Conservation (phyloP, 1,140 invertebrate species). For the Polypedilum vanderplanki region DNA sequence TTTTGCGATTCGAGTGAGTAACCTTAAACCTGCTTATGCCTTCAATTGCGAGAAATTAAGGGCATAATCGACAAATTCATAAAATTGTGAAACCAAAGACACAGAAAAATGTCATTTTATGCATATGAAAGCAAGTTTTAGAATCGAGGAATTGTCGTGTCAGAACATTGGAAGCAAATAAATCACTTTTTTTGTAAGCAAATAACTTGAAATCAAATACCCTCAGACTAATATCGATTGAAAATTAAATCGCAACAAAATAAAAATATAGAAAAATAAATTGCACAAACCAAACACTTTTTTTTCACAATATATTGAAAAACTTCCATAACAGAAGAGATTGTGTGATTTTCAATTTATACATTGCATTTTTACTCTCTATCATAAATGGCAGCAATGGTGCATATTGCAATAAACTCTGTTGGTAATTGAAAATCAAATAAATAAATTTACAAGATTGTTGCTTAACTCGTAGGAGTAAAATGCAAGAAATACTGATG, state of each 20-base stretch:
- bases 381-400: too few relatives aligned
- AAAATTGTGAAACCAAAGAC: too few relatives aligned
- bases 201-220: slow-evolving; percentile 5
- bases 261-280: neutral
- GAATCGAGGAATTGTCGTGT: neutral
- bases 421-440: too few relatives aligned
- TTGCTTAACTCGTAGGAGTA: too few relatives aligned
- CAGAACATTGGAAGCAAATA: neutral
- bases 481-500: too few relatives aligned
- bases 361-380: neutral
- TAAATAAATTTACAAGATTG: too few relatives aligned
- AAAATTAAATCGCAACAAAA: neutral
- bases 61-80: too few relatives aligned
- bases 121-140: neutral
- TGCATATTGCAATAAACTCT: too few relatives aligned
- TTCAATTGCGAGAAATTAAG: too few relatives aligned
- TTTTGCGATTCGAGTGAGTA: neutral
- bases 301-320: slow-evolving; percentile 7
- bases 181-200: neutral
- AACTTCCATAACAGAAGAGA: slow-evolving; percentile 4
- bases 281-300: neutral
- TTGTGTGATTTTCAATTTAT: neutral
- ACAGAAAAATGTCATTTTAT: neutral
- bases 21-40: neutral
- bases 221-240: neutral